phyloP scores from a whole-genome alignment of 2,797 vertebrate species.

The Melanotaenia maccullochi region DNA sequence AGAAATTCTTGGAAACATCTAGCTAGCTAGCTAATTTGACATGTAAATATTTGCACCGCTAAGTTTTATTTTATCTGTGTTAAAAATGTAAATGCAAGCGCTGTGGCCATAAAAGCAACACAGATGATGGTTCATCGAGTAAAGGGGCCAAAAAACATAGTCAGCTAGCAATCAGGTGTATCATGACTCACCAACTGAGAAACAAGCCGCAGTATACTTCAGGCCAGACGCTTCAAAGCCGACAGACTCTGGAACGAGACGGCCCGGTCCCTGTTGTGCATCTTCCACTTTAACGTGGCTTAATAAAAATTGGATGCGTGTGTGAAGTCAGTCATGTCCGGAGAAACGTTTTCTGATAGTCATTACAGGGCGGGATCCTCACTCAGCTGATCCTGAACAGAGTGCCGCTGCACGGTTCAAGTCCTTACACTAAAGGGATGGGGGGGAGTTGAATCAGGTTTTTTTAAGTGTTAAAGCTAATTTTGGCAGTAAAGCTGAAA shows the following conservation, averaged over 20 bases:
- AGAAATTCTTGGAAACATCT: background rate
- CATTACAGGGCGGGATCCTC: slow-evolving; percentile 46
- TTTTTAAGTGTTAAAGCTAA: background rate
- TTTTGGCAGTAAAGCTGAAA: background rate
- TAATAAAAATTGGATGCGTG: background rate
- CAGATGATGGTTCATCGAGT: background rate
- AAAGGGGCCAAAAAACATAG: slow-evolving; percentile 15
- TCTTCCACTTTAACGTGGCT: background rate
- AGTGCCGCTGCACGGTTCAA: slow-evolving; percentile 39
- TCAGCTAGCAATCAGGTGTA: slow-evolving; percentile 64
- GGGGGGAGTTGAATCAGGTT: slow-evolving; percentile 13
- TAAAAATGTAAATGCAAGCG: background rate
- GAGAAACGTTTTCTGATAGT: slow-evolving; percentile 3
- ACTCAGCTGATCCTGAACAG: slow-evolving; percentile 79
- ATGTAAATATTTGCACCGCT: background rate
- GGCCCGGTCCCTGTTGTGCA: background rate
- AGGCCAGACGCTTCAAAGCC: slow-evolving; percentile 20
- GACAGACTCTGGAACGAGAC: background rate
- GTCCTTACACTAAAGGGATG: slow-evolving; percentile 37
- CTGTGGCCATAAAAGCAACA: background rate
- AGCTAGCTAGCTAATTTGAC: background rate
- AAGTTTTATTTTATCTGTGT: background rate
- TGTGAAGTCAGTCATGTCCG: slow-evolving; percentile 11
- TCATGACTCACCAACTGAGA: slow-evolving; percentile 80
- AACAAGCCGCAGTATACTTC: slow-evolving; percentile 39